Evolutionary conservation across 2,113 vertebrate genomes (phyloP).

Genomic region (Malurus melanocephalus): DNA sequence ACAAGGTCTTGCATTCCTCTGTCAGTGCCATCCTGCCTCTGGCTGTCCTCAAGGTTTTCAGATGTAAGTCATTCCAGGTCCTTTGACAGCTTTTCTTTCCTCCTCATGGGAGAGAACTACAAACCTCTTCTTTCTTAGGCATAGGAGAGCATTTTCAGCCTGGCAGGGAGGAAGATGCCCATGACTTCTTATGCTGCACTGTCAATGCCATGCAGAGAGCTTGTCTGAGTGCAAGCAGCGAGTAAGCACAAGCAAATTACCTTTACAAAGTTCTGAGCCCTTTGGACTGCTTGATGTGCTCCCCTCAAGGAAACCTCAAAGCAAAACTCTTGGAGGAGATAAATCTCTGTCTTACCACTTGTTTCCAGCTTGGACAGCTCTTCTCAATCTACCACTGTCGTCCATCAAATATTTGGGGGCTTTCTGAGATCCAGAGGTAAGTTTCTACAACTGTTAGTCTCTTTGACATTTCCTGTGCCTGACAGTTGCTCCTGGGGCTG

Average conservation of each 20-base stretch:
- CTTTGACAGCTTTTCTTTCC: not conserved
- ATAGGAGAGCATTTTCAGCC: constrained; percentile 88
- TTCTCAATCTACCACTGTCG: constrained; percentile 83
- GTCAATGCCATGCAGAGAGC: constrained; percentile 92
- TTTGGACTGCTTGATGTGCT: not conserved
- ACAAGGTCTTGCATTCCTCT: not conserved
- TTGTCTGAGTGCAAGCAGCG: constrained; percentile 81
- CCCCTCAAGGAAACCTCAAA: not conserved
- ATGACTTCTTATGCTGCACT: constrained; percentile 86
- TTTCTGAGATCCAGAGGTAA: constrained; percentile 88
- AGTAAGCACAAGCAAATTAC: constrained; percentile 70
- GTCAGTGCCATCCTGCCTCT: not conserved
- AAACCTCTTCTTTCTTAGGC: constrained; percentile 58
- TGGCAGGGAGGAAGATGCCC: constrained; percentile 89
- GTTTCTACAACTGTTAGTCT: not conserved
- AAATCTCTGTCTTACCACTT: not conserved
- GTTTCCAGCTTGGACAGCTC: constrained; percentile 83
- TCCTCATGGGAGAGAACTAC: not conserved
- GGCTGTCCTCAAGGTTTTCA: not conserved
- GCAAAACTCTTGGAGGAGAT: not conserved
- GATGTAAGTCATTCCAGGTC: not conserved
- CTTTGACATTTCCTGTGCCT: not conserved
- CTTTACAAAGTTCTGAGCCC: no score
- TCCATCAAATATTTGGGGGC: constrained; percentile 90
- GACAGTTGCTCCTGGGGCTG: not conserved